phyloP scores from a whole-genome alignment of 92 coral and sea anemone genomes.

The Phenganax stokvisi region DNA sequence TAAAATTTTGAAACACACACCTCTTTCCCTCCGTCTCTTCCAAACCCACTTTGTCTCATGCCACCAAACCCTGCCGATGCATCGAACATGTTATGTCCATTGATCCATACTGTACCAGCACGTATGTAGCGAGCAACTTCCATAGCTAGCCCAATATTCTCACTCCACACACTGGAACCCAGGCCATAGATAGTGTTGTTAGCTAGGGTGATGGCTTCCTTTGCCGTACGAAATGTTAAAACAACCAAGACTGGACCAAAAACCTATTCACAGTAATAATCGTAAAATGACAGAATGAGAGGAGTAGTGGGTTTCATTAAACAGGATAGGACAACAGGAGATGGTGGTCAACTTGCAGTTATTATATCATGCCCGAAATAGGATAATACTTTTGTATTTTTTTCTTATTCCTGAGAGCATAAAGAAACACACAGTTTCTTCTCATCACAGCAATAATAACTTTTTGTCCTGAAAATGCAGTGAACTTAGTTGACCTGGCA shows the following conservation, averaged over 20 bases:
- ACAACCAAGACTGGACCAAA: slow-evolving; percentile 96
- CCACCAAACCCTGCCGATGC: slow-evolving; percentile 99
- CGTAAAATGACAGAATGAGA: no score
- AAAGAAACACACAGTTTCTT: no score
- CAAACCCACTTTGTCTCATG: slow-evolving; percentile 91
- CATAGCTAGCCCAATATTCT: slow-evolving; percentile 75
- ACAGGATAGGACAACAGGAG: no score
- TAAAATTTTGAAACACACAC: slow-evolving; percentile 29
- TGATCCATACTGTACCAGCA: slow-evolving; percentile 91
- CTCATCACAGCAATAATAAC: no score
- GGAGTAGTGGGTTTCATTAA: no score
- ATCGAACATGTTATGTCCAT: slow-evolving; percentile 95
- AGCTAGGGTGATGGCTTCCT: slow-evolving; percentile 93
- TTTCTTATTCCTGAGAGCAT: no score
- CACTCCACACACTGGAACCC: slow-evolving; percentile 94
- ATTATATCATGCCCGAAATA: no score
- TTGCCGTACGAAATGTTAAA: slow-evolving; percentile 88
- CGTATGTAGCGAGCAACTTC: slow-evolving; percentile 88
- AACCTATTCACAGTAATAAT: slow-evolving; percentile 45
- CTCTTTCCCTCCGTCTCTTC: slow-evolving; percentile 98
- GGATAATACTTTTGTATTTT: no score
- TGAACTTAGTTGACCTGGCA: no score
- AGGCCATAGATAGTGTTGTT: slow-evolving; percentile 93
- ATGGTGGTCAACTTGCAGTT: no score
- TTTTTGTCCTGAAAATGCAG: no score